Evolutionary conservation across 2,113 vertebrate genomes (phyloP), one percentile per base, ranked within the genome.

Genomic region (Lepisosteus osseus): DNA sequence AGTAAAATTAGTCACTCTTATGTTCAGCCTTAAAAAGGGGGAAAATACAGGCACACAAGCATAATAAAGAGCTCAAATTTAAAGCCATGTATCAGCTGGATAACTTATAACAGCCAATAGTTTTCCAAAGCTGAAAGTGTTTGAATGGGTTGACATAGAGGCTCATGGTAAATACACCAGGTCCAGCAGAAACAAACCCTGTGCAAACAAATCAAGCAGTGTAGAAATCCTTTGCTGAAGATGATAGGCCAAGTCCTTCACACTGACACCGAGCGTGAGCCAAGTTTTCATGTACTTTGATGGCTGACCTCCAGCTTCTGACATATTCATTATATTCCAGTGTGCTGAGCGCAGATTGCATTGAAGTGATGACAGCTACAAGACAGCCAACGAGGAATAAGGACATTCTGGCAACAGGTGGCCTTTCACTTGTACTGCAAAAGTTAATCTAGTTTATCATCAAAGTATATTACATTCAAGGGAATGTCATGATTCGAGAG

Each of bases 311-410:
- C 92, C 93, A 94, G 88, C 79, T 92, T 84, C 89, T 93, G 92
- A 93, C 93, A 92, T 92, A 92, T 89, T 93, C 92, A 94, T 94
- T 93, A 93, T 92, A 92, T 90, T 91, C 87, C 90, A 92, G 90
- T 85, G 90, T 91, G 90, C 90, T 87, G 86, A 85, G 85, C 47
- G 56, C 89, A 91, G 90, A 92, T 89, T 88, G 86, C 89, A 87
- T 82, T 89, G 89, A 93, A 89, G 91, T 81, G 91, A 92, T 93
- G 93, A 94, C 91, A 94, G 91, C 89, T 92, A 91, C 91, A 90
- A 90, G 92, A 92, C 91, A 92, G 92, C 90, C 90, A 90, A 91
- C 81, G 79, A 90, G 89, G 90, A 90, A 90, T 89, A 89, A 82
- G 87, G 91, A 88, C 88, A 90, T 89, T 90, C 88, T 91, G 86